A percentile compares a stretch with the other conserved stretches of the same genome.
phyloP scores from a whole-genome alignment of 2,113 vertebrate genomes.

The Hemiscyllium ocellatum region DNA sequence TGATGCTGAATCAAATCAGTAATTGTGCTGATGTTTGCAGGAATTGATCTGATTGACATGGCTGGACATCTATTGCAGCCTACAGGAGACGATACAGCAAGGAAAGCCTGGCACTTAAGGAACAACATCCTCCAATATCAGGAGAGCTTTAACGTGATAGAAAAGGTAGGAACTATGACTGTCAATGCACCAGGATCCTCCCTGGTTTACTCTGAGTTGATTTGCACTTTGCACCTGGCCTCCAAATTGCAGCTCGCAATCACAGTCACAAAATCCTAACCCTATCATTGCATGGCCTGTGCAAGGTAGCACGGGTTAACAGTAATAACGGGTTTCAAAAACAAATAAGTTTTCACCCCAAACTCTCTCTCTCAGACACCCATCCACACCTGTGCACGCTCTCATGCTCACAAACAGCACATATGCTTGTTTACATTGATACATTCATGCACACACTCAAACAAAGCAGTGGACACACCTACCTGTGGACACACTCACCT shows the following conservation, averaged over 20 bases:
- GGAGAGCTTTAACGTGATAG: constrained; percentile 72
- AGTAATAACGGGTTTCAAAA: not conserved
- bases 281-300: not conserved
- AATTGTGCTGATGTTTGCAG: constrained; percentile 46
- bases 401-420: not conserved
- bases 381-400: not conserved
- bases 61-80: constrained; percentile 56
- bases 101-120: constrained; percentile 65
- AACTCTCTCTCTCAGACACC: not conserved
- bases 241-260: not conserved
- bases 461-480: too few species aligned
- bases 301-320: not conserved
- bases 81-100: constrained; percentile 59
- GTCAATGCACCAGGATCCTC: not conserved
- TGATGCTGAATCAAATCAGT: not conserved
- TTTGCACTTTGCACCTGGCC: too few species aligned
- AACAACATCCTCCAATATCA: constrained; percentile 58
- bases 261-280: not conserved
- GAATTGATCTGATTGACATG: constrained; percentile 71
- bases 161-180: constrained; percentile 58
- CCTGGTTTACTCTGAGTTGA: not conserved
- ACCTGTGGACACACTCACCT: not conserved
- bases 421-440: not conserved
- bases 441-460: not conserved
- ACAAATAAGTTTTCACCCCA: not conserved